Percentiles rank a stretch among this genome's conserved stretches.
Conservation (phyloP, 2,113 vertebrate species). For the Brachypteracias leptosomus region DNA sequence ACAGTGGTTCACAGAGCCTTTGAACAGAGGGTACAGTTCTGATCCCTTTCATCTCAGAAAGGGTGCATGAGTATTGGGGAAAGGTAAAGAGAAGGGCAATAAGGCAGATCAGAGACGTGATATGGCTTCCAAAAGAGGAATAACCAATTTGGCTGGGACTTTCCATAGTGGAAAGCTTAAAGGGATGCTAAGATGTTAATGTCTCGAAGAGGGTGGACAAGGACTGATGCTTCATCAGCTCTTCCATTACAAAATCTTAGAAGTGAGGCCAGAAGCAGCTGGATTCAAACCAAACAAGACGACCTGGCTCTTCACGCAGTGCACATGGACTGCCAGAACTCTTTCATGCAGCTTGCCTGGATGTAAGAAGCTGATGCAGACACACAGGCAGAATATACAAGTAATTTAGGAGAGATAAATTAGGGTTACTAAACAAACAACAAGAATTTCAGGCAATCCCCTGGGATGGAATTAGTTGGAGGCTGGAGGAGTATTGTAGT, state of each 20-base stretch:
- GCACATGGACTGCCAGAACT: not conserved
- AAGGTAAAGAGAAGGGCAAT: not conserved
- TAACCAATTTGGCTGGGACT: not conserved
- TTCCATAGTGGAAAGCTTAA: not conserved
- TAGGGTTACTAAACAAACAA: not conserved
- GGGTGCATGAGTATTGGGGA: not conserved
- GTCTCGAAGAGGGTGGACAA: not conserved
- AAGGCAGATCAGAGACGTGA: not conserved
- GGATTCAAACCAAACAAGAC: not conserved
- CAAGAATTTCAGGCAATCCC: not conserved
- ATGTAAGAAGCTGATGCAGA: not conserved
- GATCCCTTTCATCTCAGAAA: not conserved
- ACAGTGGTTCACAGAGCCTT: not conserved
- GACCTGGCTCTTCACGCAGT: not conserved
- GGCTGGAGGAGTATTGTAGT: not conserved
- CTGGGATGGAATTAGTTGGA: not conserved
- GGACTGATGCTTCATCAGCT: not conserved
- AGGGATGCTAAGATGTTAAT: not conserved
- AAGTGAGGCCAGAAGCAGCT: not conserved
- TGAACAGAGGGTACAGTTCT: not conserved
- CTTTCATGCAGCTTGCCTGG: not conserved
- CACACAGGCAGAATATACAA: not conserved
- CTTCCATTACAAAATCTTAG: not conserved
- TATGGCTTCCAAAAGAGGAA: not conserved
- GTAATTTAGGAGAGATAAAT: not conserved